Base-by-base conservation (phyloP, 2,888 invertebrate genomes). In the Lordiphosa fenestrarum region DNA sequence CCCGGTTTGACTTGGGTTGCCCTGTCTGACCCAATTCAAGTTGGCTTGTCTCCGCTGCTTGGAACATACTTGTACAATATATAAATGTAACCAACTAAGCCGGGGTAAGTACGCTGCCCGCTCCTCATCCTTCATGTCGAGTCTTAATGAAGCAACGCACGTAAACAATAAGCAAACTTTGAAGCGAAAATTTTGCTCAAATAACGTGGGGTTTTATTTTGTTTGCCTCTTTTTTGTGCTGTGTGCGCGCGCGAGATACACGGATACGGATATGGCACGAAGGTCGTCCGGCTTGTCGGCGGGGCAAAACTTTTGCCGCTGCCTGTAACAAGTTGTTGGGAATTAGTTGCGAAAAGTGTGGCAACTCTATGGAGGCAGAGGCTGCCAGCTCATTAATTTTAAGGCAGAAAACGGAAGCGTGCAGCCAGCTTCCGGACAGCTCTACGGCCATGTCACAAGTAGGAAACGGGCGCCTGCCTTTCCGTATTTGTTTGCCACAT, bases 391-490 rank as follows among this genome's bases (percentile, higher is more conserved):
- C 78, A 80, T 80, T 80, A 80, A 80, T 80, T 80, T 85, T 66
- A 58, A 81, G 86, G 82, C 85, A 76, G 49, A 84, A 85, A 77
- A 66, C 86, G 86, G 80, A 85, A 85, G 86, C 86, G 82, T 85
- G 80, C 86, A 84, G 71, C 73, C 80, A 62, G 84, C 73, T 85
- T 85, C 86, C 86, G 80, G 78, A 81, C 77, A 77, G 65, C 52
- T 15, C 39, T 58, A 49, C 53, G 55, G 59, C 55, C 62, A 57
- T 67, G 81, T 77, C 81, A 73, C 59, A 44, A 47, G 35, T 33
- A 62, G 25, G 47, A 12, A 48, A 53, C 48, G 12, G 59, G 50
- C 56, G 21, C 9, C 9, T 41, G 48, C 7, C 42, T 57, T 61
- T 52, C 56, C 41, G 40, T 46, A 42, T 58, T 35, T 30, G 47